Evolutionary conservation across 2,113 vertebrate genomes (phyloP), one percentile per base, ranked within the genome.

Genomic region (Leuciscus idus): DNA sequence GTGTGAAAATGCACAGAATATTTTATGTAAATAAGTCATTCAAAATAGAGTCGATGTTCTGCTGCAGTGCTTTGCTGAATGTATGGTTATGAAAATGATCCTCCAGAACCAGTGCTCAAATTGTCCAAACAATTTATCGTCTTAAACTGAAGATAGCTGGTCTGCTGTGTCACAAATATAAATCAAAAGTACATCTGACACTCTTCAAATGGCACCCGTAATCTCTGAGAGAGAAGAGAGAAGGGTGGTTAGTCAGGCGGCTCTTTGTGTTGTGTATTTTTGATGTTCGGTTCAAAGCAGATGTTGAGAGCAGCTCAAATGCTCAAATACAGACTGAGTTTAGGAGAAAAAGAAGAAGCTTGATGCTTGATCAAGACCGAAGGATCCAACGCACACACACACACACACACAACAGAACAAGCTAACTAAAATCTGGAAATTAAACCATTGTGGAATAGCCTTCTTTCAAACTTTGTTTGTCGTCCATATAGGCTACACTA

Each of bases 271-370:
- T 64, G 68, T 55, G 1, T 21, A 76, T 64, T 83, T 86, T 83
- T 86, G 78, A 86, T 86, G 70, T 82, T 62, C 2, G 2, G 85
- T 74, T 88, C 68, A 91, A 91, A 91, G 88, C 82, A 76, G 50
- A 87, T 26, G 77, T 59, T 64, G 68, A 66, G 79, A 62, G 70
- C 5, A 33, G 79, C 79, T 62, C 66, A 50, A 50, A 75, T 28
- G 43, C 52, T 50, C 11, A 82, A 61, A 73, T 80, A 33, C 15
- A 70, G 52, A 28, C 33, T 30, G 74, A 26, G 23, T 78, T 79
- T 50, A 39, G 39, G 39, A 33, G 33, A 61, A 57, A 36, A 79
- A 64, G 9, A 83, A 68, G 62, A 4, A 28, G 28, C 9, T 52
- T 30, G 78, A 48, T 72, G 28, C 5, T 52, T 30, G 78, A 48